These are phyloP conservation scores for Stegodyphus dumicola DNA, from an alignment of 1,140 invertebrate genomes.

Conservation along the genomic window DNA sequence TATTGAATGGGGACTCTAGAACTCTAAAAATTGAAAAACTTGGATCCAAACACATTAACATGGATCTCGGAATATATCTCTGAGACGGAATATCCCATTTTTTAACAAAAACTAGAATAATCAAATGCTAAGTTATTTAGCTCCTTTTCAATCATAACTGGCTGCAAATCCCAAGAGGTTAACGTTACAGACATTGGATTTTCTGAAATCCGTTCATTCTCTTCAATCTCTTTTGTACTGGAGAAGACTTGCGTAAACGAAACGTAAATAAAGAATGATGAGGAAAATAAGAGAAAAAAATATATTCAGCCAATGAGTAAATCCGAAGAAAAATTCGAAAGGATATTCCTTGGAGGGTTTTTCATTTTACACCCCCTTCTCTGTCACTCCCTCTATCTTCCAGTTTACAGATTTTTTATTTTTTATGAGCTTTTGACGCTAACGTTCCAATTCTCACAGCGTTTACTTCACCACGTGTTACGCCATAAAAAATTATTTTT, in stretches of 20 bases:
- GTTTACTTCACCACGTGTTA: slow-evolving; percentile 52
- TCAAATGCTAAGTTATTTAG: slow-evolving; percentile 57
- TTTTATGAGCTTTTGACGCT: slow-evolving; percentile 16
- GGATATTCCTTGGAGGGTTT: slow-evolving; percentile 53
- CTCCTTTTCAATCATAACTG: slow-evolving; percentile 49
- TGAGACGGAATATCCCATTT: too few relatives aligned
- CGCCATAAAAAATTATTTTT: slow-evolving; percentile 18
- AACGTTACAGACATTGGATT: not conserved
- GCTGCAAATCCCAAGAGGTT: slow-evolving; percentile 4
- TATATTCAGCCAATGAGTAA: slow-evolving; percentile 56
- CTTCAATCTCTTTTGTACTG: slow-evolving; percentile 27
- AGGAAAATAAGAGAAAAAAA: slow-evolving; percentile 10
- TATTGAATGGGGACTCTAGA: too few relatives aligned
- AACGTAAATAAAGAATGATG: slow-evolving; percentile 44
- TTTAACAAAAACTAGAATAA: not conserved
- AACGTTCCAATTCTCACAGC: slow-evolving; percentile 32
- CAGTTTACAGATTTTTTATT: slow-evolving; percentile 34
- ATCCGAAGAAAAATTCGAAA: slow-evolving; percentile 45
- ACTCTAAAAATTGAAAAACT: too few relatives aligned
- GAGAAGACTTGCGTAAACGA: slow-evolving; percentile 24
- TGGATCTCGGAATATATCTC: too few relatives aligned
- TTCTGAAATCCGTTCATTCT: slow-evolving; percentile 19
- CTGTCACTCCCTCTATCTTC: not conserved
- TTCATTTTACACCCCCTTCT: slow-evolving; percentile 31
- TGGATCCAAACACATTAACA: too few relatives aligned